Evolutionary conservation across 2,888 invertebrate genomes (phyloP).

Genomic region (Chloroclystis v-ata): DNA sequence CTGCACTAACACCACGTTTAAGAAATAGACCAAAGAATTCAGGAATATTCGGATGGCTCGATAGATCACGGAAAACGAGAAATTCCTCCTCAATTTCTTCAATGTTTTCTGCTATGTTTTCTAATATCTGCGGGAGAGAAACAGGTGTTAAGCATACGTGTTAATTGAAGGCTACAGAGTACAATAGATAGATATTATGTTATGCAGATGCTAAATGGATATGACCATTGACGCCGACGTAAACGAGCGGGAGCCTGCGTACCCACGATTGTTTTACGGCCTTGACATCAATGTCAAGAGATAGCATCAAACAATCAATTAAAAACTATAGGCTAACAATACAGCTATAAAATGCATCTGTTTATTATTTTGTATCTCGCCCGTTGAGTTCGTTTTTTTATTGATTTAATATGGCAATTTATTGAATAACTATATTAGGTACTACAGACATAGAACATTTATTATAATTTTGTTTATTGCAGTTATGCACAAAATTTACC

Average conservation of each 20-base stretch:
- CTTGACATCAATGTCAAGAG: conserved; percentile 66
- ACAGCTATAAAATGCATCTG: conserved; percentile 42
- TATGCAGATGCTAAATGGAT: conserved; percentile 16
- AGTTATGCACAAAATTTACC: too few relatives aligned
- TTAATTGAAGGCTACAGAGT: conserved; percentile 10
- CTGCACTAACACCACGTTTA: conserved; percentile 78
- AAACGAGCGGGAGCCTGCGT: conserved; percentile 43
- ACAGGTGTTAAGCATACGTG: background rate
- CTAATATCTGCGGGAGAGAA: conserved; percentile 77
- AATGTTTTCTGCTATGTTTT: conserved; percentile 87
- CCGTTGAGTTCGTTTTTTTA: too few relatives aligned
- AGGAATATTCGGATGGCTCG: conserved; percentile 86
- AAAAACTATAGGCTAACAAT: conserved; percentile 57
- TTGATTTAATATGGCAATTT: too few relatives aligned
- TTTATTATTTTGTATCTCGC: conserved; percentile 2
- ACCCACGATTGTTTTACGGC: conserved; percentile 56
- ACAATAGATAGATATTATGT: conserved; percentile 9
- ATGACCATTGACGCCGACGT: conserved; percentile 36
- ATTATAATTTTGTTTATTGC: too few relatives aligned
- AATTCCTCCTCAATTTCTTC: conserved; percentile 91
- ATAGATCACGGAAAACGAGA: conserved; percentile 83
- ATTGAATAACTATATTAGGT: too few relatives aligned
- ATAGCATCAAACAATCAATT: conserved; percentile 63
- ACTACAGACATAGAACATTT: too few relatives aligned
- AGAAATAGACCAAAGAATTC: conserved; percentile 85